Conservation (phyloP, 1,140 invertebrate species). For the Bradysia coprophila region DNA sequence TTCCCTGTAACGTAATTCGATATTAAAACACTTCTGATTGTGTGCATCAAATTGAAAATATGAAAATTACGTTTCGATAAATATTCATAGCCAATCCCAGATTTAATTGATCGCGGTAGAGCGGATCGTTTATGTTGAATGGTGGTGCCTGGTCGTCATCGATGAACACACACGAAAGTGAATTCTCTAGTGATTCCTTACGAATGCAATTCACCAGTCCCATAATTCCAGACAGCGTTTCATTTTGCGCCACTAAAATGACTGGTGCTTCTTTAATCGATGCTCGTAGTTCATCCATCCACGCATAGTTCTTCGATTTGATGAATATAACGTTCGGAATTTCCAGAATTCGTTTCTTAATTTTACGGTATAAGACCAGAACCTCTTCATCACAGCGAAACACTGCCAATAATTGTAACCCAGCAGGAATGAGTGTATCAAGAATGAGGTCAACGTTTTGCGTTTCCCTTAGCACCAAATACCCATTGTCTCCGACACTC, state of each 20-base stretch:
- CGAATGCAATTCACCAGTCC: conserved; percentile 64
- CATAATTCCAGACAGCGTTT: conserved; percentile 54
- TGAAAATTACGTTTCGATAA: conserved; percentile 33
- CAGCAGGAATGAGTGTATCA: conserved; percentile 14
- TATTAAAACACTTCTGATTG: neutral
- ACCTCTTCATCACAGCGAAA: conserved; percentile 13
- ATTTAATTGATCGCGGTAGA: conserved; percentile 43
- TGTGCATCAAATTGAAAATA: neutral
- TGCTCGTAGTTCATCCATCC: conserved; percentile 33
- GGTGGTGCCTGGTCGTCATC: conserved; percentile 40
- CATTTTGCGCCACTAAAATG: conserved; percentile 36
- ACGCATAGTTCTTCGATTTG: conserved; percentile 24
- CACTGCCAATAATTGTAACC: too few relatives aligned
- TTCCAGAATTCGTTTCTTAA: conserved; percentile 7
- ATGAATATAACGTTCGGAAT: conserved; percentile 16
- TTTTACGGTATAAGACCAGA: conserved; percentile 19
- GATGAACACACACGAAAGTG: conserved; percentile 39
- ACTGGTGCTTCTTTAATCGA: conserved; percentile 27
- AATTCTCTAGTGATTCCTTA: conserved; percentile 44
- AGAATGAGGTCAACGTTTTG: conserved; percentile 10
- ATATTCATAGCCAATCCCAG: conserved; percentile 73
- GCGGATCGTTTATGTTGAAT: conserved; percentile 38
- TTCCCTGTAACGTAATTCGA: conserved; percentile 24
- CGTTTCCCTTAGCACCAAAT: conserved; percentile 26
- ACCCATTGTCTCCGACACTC: conserved; percentile 24